These are phyloP conservation scores for Nibea coibor DNA, from an alignment of 2,113 vertebrate genomes.

Conservation along the genomic window DNA sequence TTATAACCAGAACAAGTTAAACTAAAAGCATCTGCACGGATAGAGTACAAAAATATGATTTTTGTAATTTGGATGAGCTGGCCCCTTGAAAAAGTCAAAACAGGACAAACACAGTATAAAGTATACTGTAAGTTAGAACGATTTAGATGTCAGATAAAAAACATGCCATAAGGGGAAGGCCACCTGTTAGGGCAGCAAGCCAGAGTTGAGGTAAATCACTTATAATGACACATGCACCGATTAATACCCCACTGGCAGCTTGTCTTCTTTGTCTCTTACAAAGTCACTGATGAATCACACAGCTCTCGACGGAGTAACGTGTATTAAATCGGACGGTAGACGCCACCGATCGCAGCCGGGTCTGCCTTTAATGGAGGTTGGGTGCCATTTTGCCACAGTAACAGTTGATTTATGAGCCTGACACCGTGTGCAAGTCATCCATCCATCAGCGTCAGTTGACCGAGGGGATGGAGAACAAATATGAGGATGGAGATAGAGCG, in stretches of 20 bases:
- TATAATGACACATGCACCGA: not conserved
- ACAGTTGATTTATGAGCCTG: slow-evolving; percentile 86
- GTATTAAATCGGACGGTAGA: slow-evolving; percentile 65
- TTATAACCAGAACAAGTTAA: not conserved
- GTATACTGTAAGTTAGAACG: not conserved
- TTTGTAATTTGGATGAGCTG: too few species aligned
- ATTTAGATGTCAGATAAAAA: not conserved
- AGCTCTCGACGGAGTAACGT: slow-evolving; percentile 80
- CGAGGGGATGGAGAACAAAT: slow-evolving; percentile 68
- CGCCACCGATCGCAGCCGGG: slow-evolving; percentile 82
- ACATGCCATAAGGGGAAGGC: not conserved
- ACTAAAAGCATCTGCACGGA: not conserved
- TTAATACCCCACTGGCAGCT: slow-evolving; percentile 3
- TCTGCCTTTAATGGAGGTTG: slow-evolving; percentile 81
- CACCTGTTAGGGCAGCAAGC: not conserved
- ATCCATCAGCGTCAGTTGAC: slow-evolving; percentile 86
- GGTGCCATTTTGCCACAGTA: slow-evolving; percentile 84
- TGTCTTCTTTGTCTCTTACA: not conserved
- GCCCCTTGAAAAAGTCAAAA: too few species aligned
- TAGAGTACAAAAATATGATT: not conserved
- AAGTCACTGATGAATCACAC: slow-evolving; percentile 83
- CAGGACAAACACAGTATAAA: not conserved
- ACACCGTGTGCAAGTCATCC: slow-evolving; percentile 85
- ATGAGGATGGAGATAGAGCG: slow-evolving; percentile 21
- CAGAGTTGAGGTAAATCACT: not conserved